Base-by-base conservation (phyloP, 2,888 invertebrate species). In the Epistrophe grossulariae region DNA sequence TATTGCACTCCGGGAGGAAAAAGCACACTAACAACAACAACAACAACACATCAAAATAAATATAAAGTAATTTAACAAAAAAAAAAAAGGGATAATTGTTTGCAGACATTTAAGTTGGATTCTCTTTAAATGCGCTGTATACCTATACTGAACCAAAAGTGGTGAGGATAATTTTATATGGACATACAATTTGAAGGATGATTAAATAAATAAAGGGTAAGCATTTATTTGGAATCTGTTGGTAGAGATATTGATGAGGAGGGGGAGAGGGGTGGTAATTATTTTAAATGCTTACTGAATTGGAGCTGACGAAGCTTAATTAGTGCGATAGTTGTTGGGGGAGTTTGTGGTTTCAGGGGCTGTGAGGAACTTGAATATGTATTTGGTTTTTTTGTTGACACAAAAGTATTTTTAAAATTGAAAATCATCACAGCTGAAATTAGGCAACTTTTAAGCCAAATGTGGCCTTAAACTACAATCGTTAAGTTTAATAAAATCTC, bases 41-140 rank as follows among this genome's bases (percentile, higher is more conserved):
- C 35, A 38, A 28, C 68, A 55, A 24, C 24, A 64, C 11, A 68
- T 19, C 62, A 43, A 74, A 24, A 60, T 43, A 70, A 73, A 72
- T 59, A 74, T 0, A 35, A 13, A 19, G 8, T 55, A 55, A 31
- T 50, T 28, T 50, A 66, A n/a, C n/a, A n/a, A n/a, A 35, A 48
- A 48, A 11, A 45, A 81, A 68, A 84, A 83, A 76, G 59, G 70
- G 76, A 87, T 87, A 85, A 85, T 79, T 82, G 82, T 81, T 78
- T 78, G 85, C 85, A 79, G 85, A 82, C 70, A 73, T 81, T 85
- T 81, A 64, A 73, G 50, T 71, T 78, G 64, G 76, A 80, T 71
- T 84, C 73, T 35, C 48, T 64, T 40, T 70, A 57, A 35, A 62
- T 64, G 77, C 64, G 62, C 59, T 5, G 11, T 48, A 9, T 24